These are phyloP conservation scores for Columba guinea DNA, from an alignment of 2,797 vertebrate genomes.

Conservation along the genomic window DNA sequence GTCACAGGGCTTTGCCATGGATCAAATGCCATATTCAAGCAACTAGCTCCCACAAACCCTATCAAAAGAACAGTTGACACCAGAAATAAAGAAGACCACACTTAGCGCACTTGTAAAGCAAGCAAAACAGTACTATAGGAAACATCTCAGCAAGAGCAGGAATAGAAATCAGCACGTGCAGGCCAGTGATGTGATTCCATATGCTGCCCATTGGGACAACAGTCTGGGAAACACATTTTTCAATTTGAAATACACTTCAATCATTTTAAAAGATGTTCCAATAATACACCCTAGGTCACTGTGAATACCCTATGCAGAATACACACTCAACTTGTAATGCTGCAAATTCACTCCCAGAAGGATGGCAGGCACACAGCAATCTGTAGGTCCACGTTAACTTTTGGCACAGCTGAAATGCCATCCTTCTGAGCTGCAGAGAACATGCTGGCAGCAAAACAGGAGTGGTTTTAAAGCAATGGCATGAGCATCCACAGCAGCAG, in stretches of 20 bases:
- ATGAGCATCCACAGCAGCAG: neutral
- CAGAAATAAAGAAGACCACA: neutral
- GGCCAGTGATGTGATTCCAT: neutral
- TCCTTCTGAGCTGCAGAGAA: neutral
- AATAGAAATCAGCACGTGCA: neutral
- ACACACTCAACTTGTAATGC: neutral
- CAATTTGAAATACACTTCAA: neutral
- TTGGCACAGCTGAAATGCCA: neutral
- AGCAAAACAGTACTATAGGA: neutral
- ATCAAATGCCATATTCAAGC: neutral
- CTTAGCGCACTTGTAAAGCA: neutral
- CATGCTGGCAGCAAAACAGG: neutral
- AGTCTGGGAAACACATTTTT: neutral
- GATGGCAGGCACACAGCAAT: accelerated
- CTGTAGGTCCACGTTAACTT: neutral
- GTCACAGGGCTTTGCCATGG: neutral
- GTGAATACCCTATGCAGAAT: neutral
- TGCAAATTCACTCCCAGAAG: neutral
- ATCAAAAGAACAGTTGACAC: neutral
- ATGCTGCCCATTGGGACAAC: neutral
- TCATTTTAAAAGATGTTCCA: neutral
- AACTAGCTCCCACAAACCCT: neutral
- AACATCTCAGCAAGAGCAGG: neutral
- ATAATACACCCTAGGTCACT: neutral
- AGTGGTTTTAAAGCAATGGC: neutral